phyloP scores from a whole-genome alignment of 2,888 invertebrate species.

The Corbicula japonica region DNA sequence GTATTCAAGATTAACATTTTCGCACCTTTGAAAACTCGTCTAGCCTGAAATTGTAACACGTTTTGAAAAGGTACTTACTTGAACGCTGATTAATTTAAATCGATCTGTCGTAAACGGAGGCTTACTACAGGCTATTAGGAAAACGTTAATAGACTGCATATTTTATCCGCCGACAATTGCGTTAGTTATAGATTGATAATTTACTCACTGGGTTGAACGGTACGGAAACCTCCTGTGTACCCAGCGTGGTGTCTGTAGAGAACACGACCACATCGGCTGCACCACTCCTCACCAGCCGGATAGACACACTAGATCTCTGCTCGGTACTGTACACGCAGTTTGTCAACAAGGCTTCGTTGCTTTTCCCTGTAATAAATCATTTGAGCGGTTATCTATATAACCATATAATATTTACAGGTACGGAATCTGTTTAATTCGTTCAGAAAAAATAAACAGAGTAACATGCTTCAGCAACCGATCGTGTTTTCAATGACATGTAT shows the following conservation, averaged over 20 bases:
- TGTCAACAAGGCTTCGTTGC: constrained; percentile 60
- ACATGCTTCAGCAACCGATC: no score
- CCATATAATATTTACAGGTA: no score
- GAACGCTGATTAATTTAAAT: no score
- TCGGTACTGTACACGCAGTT: constrained; percentile 65
- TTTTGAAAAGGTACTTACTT: no score
- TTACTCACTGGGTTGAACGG: constrained; percentile 48
- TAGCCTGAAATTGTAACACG: no score
- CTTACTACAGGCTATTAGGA: not conserved
- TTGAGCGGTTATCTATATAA: no score
- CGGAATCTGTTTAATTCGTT: no score
- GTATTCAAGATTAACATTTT: no score
- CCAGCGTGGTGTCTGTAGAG: constrained; percentile 50
- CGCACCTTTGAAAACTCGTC: no score
- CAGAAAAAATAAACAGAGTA: no score
- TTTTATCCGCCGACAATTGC: not conserved
- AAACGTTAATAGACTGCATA: not conserved
- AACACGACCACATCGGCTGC: constrained; percentile 42
- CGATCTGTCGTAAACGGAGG: no score
- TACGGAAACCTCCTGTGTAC: constrained; percentile 39
- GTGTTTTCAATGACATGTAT: no score
- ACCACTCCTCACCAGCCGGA: constrained; percentile 26
- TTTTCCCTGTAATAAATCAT: constrained; percentile 34
- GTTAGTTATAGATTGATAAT: not conserved
- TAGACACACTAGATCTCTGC: constrained; percentile 53